These are phyloP conservation scores for Lates calcarifer DNA, from an alignment of 2,113 vertebrate species.

Conservation along the genomic window DNA sequence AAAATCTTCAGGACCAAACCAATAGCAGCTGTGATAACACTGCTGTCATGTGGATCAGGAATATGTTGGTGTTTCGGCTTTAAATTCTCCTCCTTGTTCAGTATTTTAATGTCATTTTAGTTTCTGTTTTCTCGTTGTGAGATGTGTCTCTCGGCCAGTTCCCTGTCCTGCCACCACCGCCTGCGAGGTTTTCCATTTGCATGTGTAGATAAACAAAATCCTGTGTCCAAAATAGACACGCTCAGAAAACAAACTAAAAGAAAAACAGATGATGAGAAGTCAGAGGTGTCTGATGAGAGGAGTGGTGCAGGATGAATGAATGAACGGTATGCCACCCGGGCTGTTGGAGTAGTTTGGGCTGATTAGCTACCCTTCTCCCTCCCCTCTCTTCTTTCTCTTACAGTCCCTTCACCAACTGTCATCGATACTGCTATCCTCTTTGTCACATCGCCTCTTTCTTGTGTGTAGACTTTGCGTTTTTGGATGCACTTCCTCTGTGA, in stretches of 20 bases:
- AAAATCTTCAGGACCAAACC: too few species aligned
- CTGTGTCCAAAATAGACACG: neutral
- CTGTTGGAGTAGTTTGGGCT: conserved; percentile 75
- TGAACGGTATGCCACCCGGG: conserved; percentile 80
- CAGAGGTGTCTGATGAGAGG: conserved; percentile 3
- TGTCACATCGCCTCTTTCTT: fast-evolving
- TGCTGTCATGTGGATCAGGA: too few species aligned
- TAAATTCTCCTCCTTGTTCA: neutral
- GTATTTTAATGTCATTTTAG: neutral
- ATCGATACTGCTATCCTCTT: neutral
- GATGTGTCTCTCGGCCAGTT: neutral
- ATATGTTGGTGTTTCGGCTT: too few species aligned
- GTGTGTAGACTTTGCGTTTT: neutral
- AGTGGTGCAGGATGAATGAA: conserved; percentile 60
- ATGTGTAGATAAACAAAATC: neutral
- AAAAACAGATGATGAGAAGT: neutral
- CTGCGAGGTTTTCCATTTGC: neutral
- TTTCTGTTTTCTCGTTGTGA: neutral
- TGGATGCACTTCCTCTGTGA: neutral
- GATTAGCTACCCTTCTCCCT: conserved; percentile 32
- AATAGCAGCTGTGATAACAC: too few species aligned
- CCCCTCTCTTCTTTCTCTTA: neutral
- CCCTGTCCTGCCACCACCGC: too few species aligned
- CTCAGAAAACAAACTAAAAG: too few species aligned
- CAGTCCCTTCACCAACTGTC: conserved; percentile 20